Percentiles rank a stretch among this genome's conserved stretches.
These are phyloP conservation scores for Hipposideros larvatus DNA, from an alignment of 2,797 vertebrate genomes.

Conservation along the genomic window DNA sequence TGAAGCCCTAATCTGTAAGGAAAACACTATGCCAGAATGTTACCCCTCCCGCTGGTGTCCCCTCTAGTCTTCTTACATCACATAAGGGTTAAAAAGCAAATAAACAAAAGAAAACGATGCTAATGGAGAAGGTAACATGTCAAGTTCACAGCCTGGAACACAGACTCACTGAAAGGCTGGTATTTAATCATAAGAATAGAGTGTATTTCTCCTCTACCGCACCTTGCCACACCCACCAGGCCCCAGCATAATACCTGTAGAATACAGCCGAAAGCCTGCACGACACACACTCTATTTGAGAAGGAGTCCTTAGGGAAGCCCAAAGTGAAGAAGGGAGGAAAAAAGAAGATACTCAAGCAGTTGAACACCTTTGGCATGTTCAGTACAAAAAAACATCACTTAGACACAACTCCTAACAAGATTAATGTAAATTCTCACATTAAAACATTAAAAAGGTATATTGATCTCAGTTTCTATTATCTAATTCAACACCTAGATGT, in stretches of 20 bases:
- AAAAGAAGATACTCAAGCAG: not conserved
- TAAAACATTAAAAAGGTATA: not conserved
- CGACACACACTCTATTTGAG: fast-evolving
- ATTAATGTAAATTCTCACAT: not conserved
- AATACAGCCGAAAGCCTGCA: not conserved
- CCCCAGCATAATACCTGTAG: not conserved
- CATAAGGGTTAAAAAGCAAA: not conserved
- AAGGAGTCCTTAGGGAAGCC: not conserved
- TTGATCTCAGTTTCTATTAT: not conserved
- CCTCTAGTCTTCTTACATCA: not conserved
- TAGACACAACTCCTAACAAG: not conserved
- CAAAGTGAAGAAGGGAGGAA: not conserved
- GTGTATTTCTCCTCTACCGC: not conserved
- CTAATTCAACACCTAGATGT: not conserved
- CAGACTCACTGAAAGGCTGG: not conserved
- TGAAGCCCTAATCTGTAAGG: not conserved
- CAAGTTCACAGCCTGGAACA: not conserved
- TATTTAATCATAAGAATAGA: not conserved
- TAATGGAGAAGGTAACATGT: not conserved
- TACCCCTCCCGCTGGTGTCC: fast-evolving
- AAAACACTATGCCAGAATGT: not conserved
- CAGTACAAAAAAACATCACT: not conserved
- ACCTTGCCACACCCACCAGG: not conserved
- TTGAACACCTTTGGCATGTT: not conserved
- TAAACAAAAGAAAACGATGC: not conserved